phyloP scores from a whole-genome alignment of 2,797 vertebrate genomes.

The Danio tinwini region DNA sequence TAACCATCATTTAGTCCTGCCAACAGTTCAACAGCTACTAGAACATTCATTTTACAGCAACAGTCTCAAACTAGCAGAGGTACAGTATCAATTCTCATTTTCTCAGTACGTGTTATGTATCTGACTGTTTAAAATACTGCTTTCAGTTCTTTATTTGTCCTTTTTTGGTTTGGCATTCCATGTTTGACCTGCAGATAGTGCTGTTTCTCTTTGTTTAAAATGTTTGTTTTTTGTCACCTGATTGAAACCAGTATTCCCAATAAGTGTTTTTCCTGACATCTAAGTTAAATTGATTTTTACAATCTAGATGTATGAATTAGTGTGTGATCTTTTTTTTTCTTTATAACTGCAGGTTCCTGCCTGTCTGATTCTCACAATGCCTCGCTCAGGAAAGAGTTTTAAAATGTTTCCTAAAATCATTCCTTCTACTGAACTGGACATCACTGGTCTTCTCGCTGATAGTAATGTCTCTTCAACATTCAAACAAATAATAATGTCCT shows the following conservation, averaged over 20 bases:
- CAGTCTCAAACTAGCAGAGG: conserved; percentile 76
- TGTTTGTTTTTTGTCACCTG: background rate
- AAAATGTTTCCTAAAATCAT: conserved; percentile 94
- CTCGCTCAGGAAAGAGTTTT: conserved; percentile 91
- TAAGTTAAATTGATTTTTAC: background rate
- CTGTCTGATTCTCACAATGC: conserved; percentile 93
- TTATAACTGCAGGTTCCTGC: conserved; percentile 80
- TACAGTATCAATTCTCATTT: conserved; percentile 26
- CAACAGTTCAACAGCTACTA: conserved; percentile 79
- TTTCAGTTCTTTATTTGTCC: background rate
- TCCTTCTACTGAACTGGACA: conserved; percentile 87
- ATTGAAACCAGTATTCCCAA: background rate
- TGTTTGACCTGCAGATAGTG: conserved; percentile 61
- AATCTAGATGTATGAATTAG: background rate
- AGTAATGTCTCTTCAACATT: conserved; percentile 68
- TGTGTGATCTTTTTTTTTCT: background rate
- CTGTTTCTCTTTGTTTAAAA: conserved; percentile 45
- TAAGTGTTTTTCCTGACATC: background rate
- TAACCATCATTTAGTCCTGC: conserved; percentile 78
- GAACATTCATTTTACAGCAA: conserved; percentile 78
- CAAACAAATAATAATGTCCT: background rate
- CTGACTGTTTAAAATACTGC: background rate
- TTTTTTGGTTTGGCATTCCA: background rate
- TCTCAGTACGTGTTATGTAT: background rate
- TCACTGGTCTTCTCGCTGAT: conserved; percentile 85